A percentile compares a stretch with the other conserved stretches of the same genome.
Conservation (phyloP, 1,140 invertebrate genomes). For the Gryon sp. region DNA sequence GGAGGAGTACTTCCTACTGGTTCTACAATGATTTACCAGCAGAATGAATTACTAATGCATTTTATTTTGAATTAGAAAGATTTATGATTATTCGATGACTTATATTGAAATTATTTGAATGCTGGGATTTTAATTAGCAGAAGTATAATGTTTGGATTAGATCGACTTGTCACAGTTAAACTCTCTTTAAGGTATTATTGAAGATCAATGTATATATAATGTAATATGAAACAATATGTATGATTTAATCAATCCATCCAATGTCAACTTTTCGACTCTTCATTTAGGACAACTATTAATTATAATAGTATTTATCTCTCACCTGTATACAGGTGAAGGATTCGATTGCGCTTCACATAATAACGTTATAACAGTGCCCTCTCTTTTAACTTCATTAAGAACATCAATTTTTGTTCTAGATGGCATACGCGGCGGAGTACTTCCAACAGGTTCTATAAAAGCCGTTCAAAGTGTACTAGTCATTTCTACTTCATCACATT, state of each 20-base stretch:
- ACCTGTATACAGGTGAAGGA: constrained; percentile 83
- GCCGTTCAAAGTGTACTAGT: constrained; percentile 6
- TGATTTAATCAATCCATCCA: too few relatives aligned
- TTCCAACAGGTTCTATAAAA: constrained; percentile 81
- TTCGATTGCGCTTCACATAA: constrained; percentile 83
- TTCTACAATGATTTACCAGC: constrained; percentile 79
- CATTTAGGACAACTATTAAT: too few relatives aligned
- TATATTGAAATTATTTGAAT: too few relatives aligned
- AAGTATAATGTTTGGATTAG: too few relatives aligned
- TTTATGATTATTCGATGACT: too few relatives aligned
- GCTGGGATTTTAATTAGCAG: too few relatives aligned
- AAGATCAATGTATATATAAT: too few relatives aligned
- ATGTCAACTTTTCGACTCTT: too few relatives aligned
- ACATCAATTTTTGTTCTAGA: constrained; percentile 77
- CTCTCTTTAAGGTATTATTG: too few relatives aligned
- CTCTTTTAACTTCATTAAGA: constrained; percentile 70
- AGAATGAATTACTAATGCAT: background rate
- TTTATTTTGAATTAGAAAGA: too few relatives aligned
- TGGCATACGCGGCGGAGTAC: constrained; percentile 81
- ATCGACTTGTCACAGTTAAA: too few relatives aligned
- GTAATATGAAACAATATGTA: too few relatives aligned
- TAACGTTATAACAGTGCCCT: constrained; percentile 78
- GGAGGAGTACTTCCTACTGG: constrained; percentile 82
- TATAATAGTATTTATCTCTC: constrained; percentile 52
- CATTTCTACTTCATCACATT: background rate